Evolutionary conservation across 2,888 invertebrate species (phyloP).

Genomic region (Pollenia amentaria): DNA sequence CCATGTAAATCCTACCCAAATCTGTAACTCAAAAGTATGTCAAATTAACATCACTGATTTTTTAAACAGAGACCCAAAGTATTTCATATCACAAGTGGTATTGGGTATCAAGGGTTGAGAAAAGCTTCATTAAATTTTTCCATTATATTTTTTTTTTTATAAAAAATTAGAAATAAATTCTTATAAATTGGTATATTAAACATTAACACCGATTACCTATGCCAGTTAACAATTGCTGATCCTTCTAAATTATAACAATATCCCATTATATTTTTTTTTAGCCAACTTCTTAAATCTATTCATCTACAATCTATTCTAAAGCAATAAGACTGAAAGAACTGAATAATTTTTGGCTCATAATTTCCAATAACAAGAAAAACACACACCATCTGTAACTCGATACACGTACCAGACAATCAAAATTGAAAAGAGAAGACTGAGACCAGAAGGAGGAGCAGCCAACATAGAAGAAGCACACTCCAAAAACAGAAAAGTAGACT

Average conservation of each 20-base stretch:
- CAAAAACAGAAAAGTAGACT: constrained; percentile 26
- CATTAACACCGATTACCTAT: neutral
- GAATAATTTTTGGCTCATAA: constrained; percentile 61
- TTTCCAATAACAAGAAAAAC: constrained; percentile 65
- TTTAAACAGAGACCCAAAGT: no score
- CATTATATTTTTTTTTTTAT: no score
- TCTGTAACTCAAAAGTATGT: no score
- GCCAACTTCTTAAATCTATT: constrained; percentile 28
- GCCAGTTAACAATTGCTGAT: constrained; percentile 5
- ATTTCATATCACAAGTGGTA: no score
- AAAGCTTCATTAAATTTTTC: no score
- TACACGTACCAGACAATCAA: constrained; percentile 68
- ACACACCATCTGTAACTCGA: constrained; percentile 68
- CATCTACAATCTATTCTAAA: constrained; percentile 42
- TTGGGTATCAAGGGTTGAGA: no score
- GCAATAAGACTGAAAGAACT: constrained; percentile 17
- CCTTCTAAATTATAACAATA: constrained; percentile 46
- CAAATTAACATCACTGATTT: no score
- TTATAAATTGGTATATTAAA: no score
- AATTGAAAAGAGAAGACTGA: neutral
- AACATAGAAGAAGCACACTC: constrained; percentile 57
- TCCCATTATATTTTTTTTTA: constrained; percentile 16
- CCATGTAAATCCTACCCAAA: no score
- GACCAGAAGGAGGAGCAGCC: constrained; percentile 14
- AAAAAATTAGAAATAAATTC: no score